A percentile compares a stretch with the other conserved stretches of the same genome.
Evolutionary conservation across 2,888 invertebrate genomes (phyloP).

Genomic region (Ophraella communa): DNA sequence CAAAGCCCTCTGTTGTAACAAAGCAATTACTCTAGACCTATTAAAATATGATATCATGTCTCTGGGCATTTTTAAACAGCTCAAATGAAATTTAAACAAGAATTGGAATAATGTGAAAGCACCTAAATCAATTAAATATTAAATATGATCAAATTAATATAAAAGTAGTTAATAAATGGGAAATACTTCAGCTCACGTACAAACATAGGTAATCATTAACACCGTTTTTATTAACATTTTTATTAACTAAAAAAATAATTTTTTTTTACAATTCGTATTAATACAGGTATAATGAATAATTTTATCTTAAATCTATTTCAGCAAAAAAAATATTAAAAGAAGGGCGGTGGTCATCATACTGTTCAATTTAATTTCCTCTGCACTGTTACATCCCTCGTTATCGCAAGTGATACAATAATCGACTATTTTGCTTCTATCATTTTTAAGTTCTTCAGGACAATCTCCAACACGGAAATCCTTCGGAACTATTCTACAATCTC

Average conservation of each 20-base stretch:
- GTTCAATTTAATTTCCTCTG: constrained; percentile 20
- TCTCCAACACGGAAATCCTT: constrained; percentile 34
- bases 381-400: constrained; percentile 41
- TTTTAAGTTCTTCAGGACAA: constrained; percentile 41
- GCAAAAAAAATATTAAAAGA: neutral
- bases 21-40: no score
- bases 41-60: no score
- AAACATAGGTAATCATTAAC: no score
- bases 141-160: no score
- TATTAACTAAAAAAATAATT: neutral
- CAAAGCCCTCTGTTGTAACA: no score
- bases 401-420: constrained; percentile 43
- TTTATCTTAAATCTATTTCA: neutral
- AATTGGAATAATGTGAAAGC: no score
- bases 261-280: neutral
- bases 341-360: constrained; percentile 5
- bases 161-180: no score
- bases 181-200: no score
- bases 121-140: no score
- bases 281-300: neutral
- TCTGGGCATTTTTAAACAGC: no score
- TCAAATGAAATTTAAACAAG: no score
- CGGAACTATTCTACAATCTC: constrained; percentile 43
- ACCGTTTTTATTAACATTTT: no score
- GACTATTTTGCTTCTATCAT: constrained; percentile 27